A percentile compares a stretch with the other conserved stretches of the same genome.
Conservation (phyloP, 2,113 vertebrate genomes). For the Mystacornis crossleyi region DNA sequence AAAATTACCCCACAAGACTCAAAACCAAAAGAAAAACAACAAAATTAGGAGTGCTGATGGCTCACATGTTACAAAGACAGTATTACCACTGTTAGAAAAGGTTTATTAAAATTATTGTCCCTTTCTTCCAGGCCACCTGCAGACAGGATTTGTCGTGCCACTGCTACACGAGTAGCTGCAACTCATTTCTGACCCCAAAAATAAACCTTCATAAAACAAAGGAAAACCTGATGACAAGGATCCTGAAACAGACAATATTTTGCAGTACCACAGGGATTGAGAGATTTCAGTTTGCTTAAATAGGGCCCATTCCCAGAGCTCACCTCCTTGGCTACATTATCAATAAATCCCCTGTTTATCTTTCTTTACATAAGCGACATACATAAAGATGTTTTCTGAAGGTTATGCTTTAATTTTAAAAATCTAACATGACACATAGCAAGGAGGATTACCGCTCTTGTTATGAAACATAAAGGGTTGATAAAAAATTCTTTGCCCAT, state of each 20-base stretch:
- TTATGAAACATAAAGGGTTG: neutral
- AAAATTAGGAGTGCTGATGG: neutral
- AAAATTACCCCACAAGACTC: neutral
- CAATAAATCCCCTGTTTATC: neutral
- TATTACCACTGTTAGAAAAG: neutral
- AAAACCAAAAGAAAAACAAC: neutral
- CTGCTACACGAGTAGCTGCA: neutral
- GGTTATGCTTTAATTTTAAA: neutral
- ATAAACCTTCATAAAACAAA: neutral
- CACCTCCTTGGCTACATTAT: neutral
- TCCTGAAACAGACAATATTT: neutral
- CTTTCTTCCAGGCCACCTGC: neutral
- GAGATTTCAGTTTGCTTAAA: neutral
- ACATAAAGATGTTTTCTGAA: neutral
- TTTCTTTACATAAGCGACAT: neutral
- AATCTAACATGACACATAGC: neutral
- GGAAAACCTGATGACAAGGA: neutral
- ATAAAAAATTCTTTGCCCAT: rapidly evolving
- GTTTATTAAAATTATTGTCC: neutral
- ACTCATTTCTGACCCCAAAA: neutral
- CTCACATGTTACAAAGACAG: neutral
- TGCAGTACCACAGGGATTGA: neutral
- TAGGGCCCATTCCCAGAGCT: neutral
- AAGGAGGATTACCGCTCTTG: neutral
- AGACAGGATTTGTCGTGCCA: neutral